Base-by-base conservation (phyloP, 1,140 invertebrate genomes). In the Camponotus pennsylvanicus region DNA sequence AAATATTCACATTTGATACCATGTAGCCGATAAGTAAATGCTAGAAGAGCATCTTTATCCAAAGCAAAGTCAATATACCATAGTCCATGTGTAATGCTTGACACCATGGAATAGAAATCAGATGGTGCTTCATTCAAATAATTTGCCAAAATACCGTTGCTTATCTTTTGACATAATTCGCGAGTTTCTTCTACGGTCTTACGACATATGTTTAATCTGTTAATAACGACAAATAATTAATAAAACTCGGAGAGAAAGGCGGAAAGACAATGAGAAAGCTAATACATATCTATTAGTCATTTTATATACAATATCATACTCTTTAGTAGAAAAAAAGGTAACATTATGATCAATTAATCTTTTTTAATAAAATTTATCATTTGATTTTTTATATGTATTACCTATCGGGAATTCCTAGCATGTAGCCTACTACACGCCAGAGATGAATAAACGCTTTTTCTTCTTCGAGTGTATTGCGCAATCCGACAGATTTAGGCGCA, bases 361-460 rank as follows among this genome's bases (percentile, higher is more conserved):
- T 57, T 3, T 37, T 57, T 13, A 57, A 11, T n/a, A 55, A 55
- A n/a, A 55, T 45, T 0, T 45, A 55, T 55, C 52, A 2, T 55
- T 6, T n/a, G 5, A 55, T 55, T 9, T 15, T 64, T 63, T 1
- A 15, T 15, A 32, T 64, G 32, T 64, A n/a, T 86, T 93, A 97
- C 96, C 95, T 96, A 89, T 98, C 97, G 76, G 97, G 95, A 18
- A 98, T 96, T 0, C 98, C 98, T 76, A 98, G 94, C 85, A 97
- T 92, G 90, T 97, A 96, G 0, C 97, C 98, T 34, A 98, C 96
- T 11, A 97, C 96, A 66, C 97, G 95, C 98, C 98, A 98, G 88
- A 98, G 97, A 93, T 98, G 98, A 27, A 97, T 94, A 59, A 97
- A 97, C 6, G 96, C 97, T 84, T 97, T 96, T 45, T 96, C 96